A percentile compares a stretch with the other conserved stretches of the same genome.
These are phyloP conservation scores for Synanthedon myopaeformis DNA, from an alignment of 2,888 invertebrate genomes.

Conservation along the genomic window DNA sequence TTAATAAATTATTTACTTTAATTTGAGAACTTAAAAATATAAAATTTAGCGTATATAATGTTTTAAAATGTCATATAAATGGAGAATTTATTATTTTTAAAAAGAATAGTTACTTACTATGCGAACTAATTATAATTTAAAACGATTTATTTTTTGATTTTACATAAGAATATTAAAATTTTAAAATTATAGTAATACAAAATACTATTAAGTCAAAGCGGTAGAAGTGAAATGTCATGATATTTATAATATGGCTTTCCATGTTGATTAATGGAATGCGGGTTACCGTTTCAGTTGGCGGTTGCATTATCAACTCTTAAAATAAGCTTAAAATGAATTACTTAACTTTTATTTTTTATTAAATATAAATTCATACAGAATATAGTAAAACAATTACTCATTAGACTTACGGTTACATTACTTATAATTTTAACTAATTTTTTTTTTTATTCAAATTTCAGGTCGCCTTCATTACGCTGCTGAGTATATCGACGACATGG, in stretches of 20 bases:
- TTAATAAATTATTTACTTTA: no score
- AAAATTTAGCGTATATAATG: no score
- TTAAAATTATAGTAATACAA: no score
- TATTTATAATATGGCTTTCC: slow-evolving; percentile 50
- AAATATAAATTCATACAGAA: neutral
- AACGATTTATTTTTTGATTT: no score
- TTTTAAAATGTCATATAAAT: no score
- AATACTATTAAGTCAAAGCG: slow-evolving; percentile 43
- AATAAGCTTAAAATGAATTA: no score
- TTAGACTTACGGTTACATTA: neutral
- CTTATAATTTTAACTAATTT: slow-evolving; percentile 1
- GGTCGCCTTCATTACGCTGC: slow-evolving; percentile 46
- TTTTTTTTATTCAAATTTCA: slow-evolving; percentile 28
- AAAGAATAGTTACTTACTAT: no score
- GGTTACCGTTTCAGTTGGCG: slow-evolving; percentile 34
- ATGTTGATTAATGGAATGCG: slow-evolving; percentile 52
- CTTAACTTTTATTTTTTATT: no score
- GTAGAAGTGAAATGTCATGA: slow-evolving; percentile 53
- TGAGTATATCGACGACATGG: slow-evolving; percentile 47
- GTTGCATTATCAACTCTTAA: slow-evolving; percentile 5
- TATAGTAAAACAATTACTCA: neutral
- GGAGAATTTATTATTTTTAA: no score
- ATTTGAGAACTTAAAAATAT: no score
- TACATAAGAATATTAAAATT: no score
- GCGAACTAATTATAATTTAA: no score